phyloP scores from a whole-genome alignment of 2,113 vertebrate genomes.

The Trematocara stigmaticum region DNA sequence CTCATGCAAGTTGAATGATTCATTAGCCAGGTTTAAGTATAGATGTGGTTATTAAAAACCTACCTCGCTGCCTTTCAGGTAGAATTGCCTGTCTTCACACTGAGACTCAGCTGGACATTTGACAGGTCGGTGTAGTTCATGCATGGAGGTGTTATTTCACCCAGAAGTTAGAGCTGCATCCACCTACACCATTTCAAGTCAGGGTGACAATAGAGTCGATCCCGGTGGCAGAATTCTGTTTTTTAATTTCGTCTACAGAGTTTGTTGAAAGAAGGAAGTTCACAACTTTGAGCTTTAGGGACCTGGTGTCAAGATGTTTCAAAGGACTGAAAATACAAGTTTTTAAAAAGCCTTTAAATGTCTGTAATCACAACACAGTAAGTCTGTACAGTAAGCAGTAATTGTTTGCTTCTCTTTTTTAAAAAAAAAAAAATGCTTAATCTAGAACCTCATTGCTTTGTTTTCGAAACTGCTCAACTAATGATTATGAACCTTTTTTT shows the following conservation, averaged over 20 bases:
- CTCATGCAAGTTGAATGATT: background rate
- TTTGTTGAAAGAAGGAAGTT: background rate
- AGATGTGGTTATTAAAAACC: constrained; percentile 15
- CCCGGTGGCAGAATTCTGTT: background rate
- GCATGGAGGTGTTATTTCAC: constrained; percentile 9
- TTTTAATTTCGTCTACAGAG: background rate
- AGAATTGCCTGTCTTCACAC: background rate
- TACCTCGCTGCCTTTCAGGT: background rate
- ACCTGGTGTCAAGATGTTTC: background rate
- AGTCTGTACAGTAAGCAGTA: background rate
- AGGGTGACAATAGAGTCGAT: background rate
- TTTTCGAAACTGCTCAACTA: background rate
- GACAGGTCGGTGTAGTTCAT: constrained; percentile 38
- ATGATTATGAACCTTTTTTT: background rate
- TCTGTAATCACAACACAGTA: background rate
- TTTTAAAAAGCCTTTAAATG: background rate
- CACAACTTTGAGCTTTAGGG: background rate
- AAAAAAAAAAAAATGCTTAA: background rate
- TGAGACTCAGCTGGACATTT: constrained; percentile 10
- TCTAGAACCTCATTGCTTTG: background rate
- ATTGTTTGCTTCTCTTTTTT: background rate
- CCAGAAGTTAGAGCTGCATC: constrained; percentile 2
- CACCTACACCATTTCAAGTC: constrained; percentile 26
- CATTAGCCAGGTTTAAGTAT: background rate
- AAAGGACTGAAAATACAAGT: background rate